Conservation (phyloP, 2,888 invertebrate species). For the Pachliopta kotzebuea region DNA sequence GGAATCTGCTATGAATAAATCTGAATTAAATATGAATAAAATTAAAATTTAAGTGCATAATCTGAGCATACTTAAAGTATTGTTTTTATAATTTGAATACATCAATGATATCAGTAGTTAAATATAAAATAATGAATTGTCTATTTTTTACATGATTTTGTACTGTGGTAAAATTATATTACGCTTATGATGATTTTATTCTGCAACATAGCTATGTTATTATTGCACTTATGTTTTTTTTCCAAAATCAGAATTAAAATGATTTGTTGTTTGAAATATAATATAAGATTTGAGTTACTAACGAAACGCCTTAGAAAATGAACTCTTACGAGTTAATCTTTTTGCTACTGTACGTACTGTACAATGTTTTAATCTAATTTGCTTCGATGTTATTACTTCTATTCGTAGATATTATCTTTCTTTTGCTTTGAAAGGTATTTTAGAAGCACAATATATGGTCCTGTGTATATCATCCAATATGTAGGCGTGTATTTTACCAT, state of each 20-base stretch:
- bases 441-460: too few relatives aligned
- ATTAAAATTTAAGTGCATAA: background rate
- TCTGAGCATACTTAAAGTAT: background rate
- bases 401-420: too few relatives aligned
- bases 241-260: background rate
- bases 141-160: too few relatives aligned
- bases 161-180: too few relatives aligned
- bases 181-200: too few relatives aligned
- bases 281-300: background rate
- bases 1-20: background rate
- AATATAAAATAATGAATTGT: too few relatives aligned
- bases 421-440: too few relatives aligned
- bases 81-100: too few relatives aligned
- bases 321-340: slow-evolving; percentile 7
- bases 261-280: background rate
- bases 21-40: background rate
- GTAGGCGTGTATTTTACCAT: too few relatives aligned
- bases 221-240: background rate
- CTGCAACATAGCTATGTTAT: background rate
- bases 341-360: background rate
- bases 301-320: background rate
- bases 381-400: background rate
- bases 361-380: slow-evolving; percentile 9
- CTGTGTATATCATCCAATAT: too few relatives aligned
- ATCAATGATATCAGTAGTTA: too few relatives aligned